A percentile compares a stretch with the other conserved stretches of the same genome.
These are phyloP conservation scores for Agonopterix heracliana DNA, from an alignment of 2,888 invertebrate genomes.

Conservation along the genomic window DNA sequence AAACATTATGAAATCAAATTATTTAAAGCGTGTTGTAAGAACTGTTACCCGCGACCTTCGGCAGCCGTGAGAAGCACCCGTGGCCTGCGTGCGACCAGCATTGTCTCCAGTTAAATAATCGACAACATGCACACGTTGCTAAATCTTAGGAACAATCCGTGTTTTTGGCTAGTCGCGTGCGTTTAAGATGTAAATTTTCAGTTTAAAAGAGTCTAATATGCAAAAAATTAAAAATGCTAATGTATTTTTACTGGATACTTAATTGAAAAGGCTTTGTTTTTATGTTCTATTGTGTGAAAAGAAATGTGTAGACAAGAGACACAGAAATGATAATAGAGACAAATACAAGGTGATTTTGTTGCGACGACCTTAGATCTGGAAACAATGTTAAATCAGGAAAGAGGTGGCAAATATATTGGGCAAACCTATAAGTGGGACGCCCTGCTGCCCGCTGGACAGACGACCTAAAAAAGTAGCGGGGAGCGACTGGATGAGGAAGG, in stretches of 20 bases:
- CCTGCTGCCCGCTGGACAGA: too few species aligned
- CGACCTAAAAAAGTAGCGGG: too few species aligned
- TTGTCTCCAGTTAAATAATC: constrained; percentile 72
- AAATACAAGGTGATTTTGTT: too few species aligned
- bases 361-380: too few species aligned
- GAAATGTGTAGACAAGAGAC: too few species aligned
- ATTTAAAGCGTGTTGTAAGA: constrained; percentile 71
- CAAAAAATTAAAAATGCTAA: not conserved
- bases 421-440: too few species aligned
- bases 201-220: not conserved
- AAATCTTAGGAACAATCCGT: constrained; percentile 43
- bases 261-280: too few species aligned
- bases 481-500: too few species aligned
- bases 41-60: constrained; percentile 56
- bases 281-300: too few species aligned
- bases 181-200: not conserved
- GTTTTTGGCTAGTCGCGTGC: constrained; percentile 45
- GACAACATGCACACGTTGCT: constrained; percentile 60
- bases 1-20: constrained; percentile 68
- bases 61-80: constrained; percentile 16
- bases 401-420: too few species aligned
- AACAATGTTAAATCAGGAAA: too few species aligned
- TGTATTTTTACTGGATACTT: not conserved
- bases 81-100: constrained; percentile 57
- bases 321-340: too few species aligned